These are phyloP conservation scores for Poeciliopsis gracilis DNA, from an alignment of 2,797 vertebrate genomes.

Conservation along the genomic window DNA sequence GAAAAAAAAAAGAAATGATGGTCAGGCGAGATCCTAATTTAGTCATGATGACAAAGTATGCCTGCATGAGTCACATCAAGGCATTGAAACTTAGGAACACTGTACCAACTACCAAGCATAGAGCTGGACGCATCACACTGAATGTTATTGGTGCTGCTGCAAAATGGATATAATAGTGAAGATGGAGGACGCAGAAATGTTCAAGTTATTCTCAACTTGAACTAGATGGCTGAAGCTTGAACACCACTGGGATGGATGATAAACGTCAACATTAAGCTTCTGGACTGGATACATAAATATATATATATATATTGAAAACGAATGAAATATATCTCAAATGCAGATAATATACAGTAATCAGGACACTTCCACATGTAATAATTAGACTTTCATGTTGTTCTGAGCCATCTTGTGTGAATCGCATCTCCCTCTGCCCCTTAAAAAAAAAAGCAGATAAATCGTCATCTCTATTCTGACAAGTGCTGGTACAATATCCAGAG, in stretches of 20 bases:
- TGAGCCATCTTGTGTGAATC: background rate
- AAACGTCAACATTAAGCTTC: background rate
- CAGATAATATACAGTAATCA: background rate
- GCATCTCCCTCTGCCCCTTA: background rate
- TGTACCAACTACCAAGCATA: background rate
- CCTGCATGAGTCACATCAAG: background rate
- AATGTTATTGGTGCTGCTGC: background rate
- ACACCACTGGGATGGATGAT: background rate
- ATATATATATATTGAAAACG: background rate
- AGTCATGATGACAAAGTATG: background rate
- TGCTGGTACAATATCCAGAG: constrained; percentile 2
- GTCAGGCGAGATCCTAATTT: background rate
- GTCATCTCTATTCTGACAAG: background rate
- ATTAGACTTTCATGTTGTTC: background rate
- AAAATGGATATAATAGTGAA: background rate
- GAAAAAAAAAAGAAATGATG: background rate
- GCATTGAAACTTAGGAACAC: background rate
- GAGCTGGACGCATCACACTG: background rate
- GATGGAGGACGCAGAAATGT: background rate
- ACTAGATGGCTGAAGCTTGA: background rate
- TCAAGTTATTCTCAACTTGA: background rate
- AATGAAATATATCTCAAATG: background rate
- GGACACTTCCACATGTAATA: background rate
- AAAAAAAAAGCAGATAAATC: background rate
- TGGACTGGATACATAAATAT: background rate